phyloP scores from a whole-genome alignment of 2,113 vertebrate species.

The Machaerirhynchus nigripectus region DNA sequence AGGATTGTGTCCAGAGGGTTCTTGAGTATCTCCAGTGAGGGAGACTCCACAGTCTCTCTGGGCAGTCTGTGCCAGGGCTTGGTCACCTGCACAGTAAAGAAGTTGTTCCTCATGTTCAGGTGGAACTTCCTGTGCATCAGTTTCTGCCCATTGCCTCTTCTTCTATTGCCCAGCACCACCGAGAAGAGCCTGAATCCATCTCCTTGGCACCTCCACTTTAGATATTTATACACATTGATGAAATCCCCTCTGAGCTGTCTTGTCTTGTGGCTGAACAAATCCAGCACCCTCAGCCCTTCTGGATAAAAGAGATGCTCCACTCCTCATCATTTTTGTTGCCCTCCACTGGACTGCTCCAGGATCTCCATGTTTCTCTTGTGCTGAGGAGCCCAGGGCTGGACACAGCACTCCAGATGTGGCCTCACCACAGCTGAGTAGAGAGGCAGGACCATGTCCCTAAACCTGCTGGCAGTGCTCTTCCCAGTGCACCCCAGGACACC shows the following conservation, averaged over 20 bases:
- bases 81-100: not conserved
- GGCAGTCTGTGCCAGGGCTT: not conserved
- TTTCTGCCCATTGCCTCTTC: not conserved
- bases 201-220: not conserved
- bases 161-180: not conserved
- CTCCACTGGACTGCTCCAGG: fast-evolving
- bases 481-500: not conserved
- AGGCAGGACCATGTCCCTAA: not conserved
- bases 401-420: not conserved
- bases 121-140: not conserved
- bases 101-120: not conserved
- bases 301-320: not conserved
- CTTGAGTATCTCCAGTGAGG: not conserved
- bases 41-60: too few species aligned
- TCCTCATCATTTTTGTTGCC: not conserved
- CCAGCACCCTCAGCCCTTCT: not conserved
- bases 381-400: not conserved
- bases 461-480: not conserved
- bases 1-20: not conserved
- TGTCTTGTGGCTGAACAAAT: not conserved
- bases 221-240: not conserved
- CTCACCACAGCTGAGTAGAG: not conserved
- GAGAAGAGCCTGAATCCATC: not conserved
- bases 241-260: not conserved
- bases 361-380: not conserved